Evolutionary conservation across 2,113 vertebrate genomes (phyloP).

Genomic region (Misgurnus mizolepis): DNA sequence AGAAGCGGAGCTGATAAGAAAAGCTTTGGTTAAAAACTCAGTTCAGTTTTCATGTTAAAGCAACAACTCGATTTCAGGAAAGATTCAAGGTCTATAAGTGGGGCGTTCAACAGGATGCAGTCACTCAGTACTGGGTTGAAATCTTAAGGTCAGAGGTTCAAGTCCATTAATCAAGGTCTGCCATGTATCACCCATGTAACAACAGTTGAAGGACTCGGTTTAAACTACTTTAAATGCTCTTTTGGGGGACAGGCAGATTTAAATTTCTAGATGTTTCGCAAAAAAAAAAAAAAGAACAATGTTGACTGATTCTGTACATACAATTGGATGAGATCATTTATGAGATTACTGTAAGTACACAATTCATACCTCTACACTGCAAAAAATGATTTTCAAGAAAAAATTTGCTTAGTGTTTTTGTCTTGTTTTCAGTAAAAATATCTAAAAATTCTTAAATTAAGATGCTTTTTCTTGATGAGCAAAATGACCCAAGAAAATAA

Average conservation of each 20-base stretch:
- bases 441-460: no score
- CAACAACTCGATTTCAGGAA: not conserved
- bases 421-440: no score
- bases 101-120: conserved; percentile 31
- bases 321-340: not conserved
- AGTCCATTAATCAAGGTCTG: conserved; percentile 39
- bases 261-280: not conserved
- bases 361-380: not conserved
- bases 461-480: no score
- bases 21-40: not conserved
- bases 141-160: conserved; percentile 21
- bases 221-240: not conserved
- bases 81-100: not conserved
- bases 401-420: no score
- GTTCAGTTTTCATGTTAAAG: not conserved
- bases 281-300: not conserved
- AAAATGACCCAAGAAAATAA: no score
- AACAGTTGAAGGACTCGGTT: not conserved
- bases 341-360: not conserved
- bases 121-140: conserved; percentile 34
- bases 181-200: conserved; percentile 9
- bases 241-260: not conserved
- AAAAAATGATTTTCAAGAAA: no score
- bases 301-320: not conserved
- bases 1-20: not conserved